phyloP scores from a whole-genome alignment of 35 echinoderm and acorn worm species.

The Lytechinus variegatus region DNA sequence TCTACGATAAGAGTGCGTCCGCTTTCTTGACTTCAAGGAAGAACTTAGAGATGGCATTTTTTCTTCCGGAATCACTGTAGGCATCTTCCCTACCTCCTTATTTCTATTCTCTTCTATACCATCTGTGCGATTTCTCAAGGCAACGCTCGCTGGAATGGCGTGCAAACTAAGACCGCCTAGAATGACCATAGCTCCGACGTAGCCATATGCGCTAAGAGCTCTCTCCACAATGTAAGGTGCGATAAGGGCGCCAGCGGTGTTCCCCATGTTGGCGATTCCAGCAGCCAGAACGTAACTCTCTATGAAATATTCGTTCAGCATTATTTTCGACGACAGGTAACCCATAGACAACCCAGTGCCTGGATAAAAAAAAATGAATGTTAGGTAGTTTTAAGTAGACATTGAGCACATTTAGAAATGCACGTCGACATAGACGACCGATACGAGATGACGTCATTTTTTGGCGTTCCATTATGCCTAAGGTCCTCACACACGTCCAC shows the following conservation, averaged over 20 bases:
- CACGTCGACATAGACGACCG: too few relatives aligned
- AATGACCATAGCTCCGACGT: not conserved
- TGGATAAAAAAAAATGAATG: not conserved
- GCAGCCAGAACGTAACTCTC: not conserved
- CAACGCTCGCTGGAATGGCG: not conserved
- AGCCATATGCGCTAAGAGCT: not conserved
- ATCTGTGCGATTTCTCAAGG: not conserved
- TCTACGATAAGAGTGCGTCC: not conserved
- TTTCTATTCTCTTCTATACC: not conserved
- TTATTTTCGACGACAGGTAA: not conserved
- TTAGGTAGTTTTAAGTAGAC: too few relatives aligned
- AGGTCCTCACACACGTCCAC: too few relatives aligned
- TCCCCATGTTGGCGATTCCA: not conserved
- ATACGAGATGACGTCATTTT: too few relatives aligned
- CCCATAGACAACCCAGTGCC: constrained; percentile 14
- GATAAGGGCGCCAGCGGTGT: not conserved
- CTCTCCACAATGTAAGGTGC: not conserved
- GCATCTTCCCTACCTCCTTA: not conserved
- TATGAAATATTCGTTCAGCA: constrained; percentile 13
- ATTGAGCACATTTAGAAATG: too few relatives aligned
- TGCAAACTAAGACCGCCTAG: not conserved
- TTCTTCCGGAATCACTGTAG: not conserved
- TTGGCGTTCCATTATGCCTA: too few relatives aligned
- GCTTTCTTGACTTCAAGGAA: not conserved
- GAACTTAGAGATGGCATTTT: not conserved